phyloP scores from a whole-genome alignment of 2,113 vertebrate genomes.

The Mormyrus lacerda region DNA sequence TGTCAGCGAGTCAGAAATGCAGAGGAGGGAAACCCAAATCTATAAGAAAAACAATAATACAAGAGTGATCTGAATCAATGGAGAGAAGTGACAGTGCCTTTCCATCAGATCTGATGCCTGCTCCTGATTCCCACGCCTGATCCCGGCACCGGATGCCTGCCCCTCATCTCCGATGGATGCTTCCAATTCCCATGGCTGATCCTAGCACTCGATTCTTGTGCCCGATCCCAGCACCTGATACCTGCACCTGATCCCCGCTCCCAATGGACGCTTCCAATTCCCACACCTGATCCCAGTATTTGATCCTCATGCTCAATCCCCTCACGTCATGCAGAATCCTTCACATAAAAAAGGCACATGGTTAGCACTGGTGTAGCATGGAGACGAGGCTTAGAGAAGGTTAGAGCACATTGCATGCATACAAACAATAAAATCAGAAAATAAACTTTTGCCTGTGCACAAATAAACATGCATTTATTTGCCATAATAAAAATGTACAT shows the following conservation, averaged over 20 bases:
- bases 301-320: background rate
- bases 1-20: background rate
- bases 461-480: constrained; percentile 22
- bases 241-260: background rate
- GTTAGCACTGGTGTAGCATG: constrained; percentile 30
- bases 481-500: constrained; percentile 32
- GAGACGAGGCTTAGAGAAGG: constrained; percentile 30
- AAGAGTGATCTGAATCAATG: constrained; percentile 47
- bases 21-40: constrained; percentile 33
- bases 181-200: background rate
- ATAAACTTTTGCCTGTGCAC: constrained; percentile 26
- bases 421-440: constrained; percentile 22
- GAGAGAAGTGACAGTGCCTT: constrained; percentile 32
- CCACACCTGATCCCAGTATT: background rate
- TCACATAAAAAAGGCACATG: constrained; percentile 38
- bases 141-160: background rate
- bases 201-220: background rate
- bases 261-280: background rate
- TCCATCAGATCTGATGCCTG: constrained; percentile 4
- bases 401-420: constrained; percentile 28
- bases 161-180: background rate
- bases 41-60: constrained; percentile 43
- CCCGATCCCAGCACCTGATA: background rate
- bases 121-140: background rate
- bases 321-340: constrained; percentile 14